These are phyloP conservation scores for Misgurnus mizolepis DNA, from an alignment of 2,113 vertebrate genomes.

Conservation along the genomic window DNA sequence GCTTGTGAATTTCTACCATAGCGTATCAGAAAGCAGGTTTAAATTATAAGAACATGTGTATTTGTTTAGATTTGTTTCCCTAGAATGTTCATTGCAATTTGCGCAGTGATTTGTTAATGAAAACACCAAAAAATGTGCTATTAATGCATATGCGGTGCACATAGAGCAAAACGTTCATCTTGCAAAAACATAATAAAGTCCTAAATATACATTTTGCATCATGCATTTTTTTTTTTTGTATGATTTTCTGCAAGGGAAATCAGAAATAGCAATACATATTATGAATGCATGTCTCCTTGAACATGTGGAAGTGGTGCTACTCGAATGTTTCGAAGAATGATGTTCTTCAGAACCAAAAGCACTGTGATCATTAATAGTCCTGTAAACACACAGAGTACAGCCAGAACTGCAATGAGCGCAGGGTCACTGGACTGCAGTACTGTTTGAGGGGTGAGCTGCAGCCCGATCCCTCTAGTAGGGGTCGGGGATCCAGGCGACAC, in stretches of 20 bases:
- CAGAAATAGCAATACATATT: neutral
- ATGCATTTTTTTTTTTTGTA: neutral
- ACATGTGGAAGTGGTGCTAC: slow-evolving; percentile 66
- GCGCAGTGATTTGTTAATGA: neutral
- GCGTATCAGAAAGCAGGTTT: neutral
- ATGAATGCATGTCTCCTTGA: slow-evolving; percentile 33
- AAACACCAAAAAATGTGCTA: no score
- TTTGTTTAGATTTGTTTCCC: neutral
- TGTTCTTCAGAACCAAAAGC: slow-evolving; percentile 63
- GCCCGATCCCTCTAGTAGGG: slow-evolving; percentile 54
- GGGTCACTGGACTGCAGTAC: slow-evolving; percentile 44
- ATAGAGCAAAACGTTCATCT: neutral
- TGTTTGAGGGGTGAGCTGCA: slow-evolving; percentile 5
- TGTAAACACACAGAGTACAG: slow-evolving; percentile 66
- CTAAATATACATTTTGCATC: neutral
- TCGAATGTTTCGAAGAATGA: slow-evolving; percentile 63
- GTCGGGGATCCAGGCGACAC: slow-evolving; percentile 41
- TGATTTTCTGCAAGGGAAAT: no score
- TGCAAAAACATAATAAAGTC: slow-evolving; percentile 33
- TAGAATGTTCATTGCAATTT: neutral
- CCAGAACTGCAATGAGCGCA: slow-evolving; percentile 62
- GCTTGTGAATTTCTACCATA: neutral
- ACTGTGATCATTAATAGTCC: slow-evolving; percentile 62
- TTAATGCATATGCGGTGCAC: neutral
- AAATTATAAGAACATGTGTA: neutral